Base-by-base conservation (phyloP, 1,140 invertebrate species). In the Caerostris extrusa region DNA sequence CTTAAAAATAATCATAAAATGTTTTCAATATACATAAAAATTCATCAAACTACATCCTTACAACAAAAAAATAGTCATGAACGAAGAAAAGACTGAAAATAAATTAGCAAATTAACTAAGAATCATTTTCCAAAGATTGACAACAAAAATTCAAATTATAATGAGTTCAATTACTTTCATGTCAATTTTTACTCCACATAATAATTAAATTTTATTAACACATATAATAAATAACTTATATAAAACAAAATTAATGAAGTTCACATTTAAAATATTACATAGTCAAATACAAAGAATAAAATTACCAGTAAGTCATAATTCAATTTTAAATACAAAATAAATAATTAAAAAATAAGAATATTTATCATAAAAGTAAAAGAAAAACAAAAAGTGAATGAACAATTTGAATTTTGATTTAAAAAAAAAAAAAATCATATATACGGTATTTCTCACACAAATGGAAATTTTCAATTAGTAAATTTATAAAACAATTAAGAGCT, bases 11-110 rank as follows among this genome's bases (percentile, higher is more conserved):
- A 14, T 50, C 55, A 8, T 6, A 19, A 85, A 60, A 85, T 10
- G 57, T n/a, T 85, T 57, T 60, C 55, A 85, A 60, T 50, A 58
- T 19, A 85, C 7, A 85, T 85, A 55, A 85, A 77, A 77, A 34
- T 34, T 34, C 34, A 34, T 34, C 34, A 34, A 34, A 77, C 10
- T 53, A 77, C 34, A 77, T 77, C 71, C 71, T 50, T 34, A 8
- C 19, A 71, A 77, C 34, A 64, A 64, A 14, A 64, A 77, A 19
- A 77, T 34, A 77, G 12, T 77, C 10, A 77, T 77, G 71, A 77
- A 77, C 50, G 12, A 17, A 67, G 71, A 71, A 71, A 77, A 50
- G 69, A 77, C 50, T 50, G 8, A 50, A 77, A 50, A 77, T 19
- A 77, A 77, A 8, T 50, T 12, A 77, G 50, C 19, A 71, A 10